phyloP scores from a whole-genome alignment of 2,888 invertebrate species.

The Spisula subtruncata region DNA sequence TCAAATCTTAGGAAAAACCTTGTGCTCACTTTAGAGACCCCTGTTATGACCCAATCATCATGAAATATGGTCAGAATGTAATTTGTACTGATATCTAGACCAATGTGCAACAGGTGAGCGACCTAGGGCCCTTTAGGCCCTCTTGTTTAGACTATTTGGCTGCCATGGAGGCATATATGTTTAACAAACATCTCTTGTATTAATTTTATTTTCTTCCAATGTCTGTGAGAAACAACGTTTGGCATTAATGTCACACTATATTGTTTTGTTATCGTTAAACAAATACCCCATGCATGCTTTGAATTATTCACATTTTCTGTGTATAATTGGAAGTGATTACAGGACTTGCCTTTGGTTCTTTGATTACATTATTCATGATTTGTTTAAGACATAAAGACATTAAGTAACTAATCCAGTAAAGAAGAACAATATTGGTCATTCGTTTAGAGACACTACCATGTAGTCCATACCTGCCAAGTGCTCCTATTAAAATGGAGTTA shows the following conservation, averaged over 20 bases:
- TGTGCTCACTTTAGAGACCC: too few species aligned
- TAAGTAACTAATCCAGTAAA: background rate
- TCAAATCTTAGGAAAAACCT: too few species aligned
- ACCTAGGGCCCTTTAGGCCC: too few species aligned
- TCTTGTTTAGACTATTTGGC: too few species aligned
- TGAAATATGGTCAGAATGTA: too few species aligned
- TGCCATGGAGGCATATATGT: too few species aligned
- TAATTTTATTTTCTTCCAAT: background rate
- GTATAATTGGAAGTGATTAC: conserved; percentile 11
- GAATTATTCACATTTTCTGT: background rate
- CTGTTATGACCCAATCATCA: too few species aligned
- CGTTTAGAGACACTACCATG: background rate
- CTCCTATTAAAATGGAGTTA: too few species aligned
- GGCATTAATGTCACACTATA: background rate
- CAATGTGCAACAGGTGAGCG: too few species aligned
- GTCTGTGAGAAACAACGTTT: background rate
- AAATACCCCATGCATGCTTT: background rate
- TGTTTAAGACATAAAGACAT: background rate
- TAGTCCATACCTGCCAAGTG: too few species aligned
- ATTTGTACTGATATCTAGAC: too few species aligned
- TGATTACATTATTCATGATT: background rate
- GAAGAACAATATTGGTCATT: background rate
- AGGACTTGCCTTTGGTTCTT: background rate
- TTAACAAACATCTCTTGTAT: too few species aligned
- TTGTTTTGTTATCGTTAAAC: background rate